These are phyloP conservation scores for Eurystomus gularis DNA, from an alignment of 2,113 vertebrate species.

Conservation along the genomic window DNA sequence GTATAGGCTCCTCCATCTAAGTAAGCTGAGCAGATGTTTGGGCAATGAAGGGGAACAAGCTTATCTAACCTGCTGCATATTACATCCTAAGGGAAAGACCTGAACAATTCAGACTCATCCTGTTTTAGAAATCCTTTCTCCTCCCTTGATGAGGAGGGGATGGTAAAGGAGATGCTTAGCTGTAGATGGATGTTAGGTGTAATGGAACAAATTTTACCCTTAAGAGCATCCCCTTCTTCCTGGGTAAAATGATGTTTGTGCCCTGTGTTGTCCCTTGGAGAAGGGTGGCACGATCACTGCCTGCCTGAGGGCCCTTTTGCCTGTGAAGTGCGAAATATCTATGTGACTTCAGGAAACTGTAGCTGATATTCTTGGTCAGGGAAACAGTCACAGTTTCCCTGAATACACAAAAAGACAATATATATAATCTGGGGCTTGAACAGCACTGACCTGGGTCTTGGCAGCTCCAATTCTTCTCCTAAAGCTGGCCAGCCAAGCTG, in stretches of 20 bases:
- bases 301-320: neutral
- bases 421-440: neutral
- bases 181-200: neutral
- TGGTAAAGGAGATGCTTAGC: neutral
- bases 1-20: neutral
- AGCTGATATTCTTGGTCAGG: neutral
- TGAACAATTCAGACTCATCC: neutral
- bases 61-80: neutral
- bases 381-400: neutral
- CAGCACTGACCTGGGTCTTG: neutral
- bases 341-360: neutral
- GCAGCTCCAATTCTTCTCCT: neutral
- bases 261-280: neutral
- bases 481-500: neutral
- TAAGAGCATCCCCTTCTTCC: neutral
- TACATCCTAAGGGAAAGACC: neutral
- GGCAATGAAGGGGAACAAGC: neutral
- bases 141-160: neutral
- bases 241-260: neutral
- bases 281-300: neutral
- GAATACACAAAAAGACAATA: neutral
- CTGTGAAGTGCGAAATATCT: neutral
- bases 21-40: neutral
- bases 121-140: neutral
- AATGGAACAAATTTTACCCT: neutral